A percentile compares a stretch with the other conserved stretches of the same genome.
phyloP scores from a whole-genome alignment of 37 sponge, comb jelly and placozoan species.

The Diacarnus erythraeanus region DNA sequence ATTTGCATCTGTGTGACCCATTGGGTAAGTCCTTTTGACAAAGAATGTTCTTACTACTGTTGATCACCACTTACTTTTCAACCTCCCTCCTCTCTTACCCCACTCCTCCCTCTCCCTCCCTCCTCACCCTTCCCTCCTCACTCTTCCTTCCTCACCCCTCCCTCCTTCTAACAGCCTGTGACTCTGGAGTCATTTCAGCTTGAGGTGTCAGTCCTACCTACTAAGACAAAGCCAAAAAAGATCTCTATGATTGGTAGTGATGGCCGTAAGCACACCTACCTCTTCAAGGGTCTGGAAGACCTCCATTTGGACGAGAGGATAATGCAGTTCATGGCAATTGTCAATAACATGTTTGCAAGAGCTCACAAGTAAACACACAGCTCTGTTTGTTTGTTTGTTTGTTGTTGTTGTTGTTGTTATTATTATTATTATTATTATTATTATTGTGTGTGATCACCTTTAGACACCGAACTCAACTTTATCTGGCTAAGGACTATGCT shows the following conservation, averaged over 20 bases:
- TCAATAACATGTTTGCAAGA: conserved; percentile 92
- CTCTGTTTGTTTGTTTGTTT: too few relatives aligned
- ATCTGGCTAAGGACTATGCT: conserved; percentile 91
- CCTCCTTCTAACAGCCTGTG: conserved; percentile 47
- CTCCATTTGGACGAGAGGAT: conserved; percentile 96
- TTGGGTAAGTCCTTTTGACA: too few relatives aligned
- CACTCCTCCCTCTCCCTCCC: not conserved
- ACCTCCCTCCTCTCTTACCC: not conserved
- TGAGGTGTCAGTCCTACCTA: conserved; percentile 92
- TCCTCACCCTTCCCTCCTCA: too few relatives aligned
- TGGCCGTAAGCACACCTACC: conserved; percentile 93
- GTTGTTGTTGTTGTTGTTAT: too few relatives aligned
- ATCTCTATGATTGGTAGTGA: conserved; percentile 96
- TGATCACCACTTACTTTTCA: not conserved
- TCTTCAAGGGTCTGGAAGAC: conserved; percentile 97
- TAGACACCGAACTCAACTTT: conserved; percentile 76
- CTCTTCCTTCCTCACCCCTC: not conserved
- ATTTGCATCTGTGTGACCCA: too few relatives aligned
- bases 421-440: too few relatives aligned
- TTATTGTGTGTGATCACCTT: not conserved
- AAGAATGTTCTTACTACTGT: too few relatives aligned
- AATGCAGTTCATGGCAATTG: conserved; percentile 96
- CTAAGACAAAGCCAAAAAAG: conserved; percentile 99
- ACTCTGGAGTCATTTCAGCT: conserved; percentile 78
- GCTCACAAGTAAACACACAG: conserved; percentile 81